Evolutionary conservation across 2,113 vertebrate genomes (phyloP), one percentile per base, ranked within the genome.

Genomic region (Zosterops pallidus): DNA sequence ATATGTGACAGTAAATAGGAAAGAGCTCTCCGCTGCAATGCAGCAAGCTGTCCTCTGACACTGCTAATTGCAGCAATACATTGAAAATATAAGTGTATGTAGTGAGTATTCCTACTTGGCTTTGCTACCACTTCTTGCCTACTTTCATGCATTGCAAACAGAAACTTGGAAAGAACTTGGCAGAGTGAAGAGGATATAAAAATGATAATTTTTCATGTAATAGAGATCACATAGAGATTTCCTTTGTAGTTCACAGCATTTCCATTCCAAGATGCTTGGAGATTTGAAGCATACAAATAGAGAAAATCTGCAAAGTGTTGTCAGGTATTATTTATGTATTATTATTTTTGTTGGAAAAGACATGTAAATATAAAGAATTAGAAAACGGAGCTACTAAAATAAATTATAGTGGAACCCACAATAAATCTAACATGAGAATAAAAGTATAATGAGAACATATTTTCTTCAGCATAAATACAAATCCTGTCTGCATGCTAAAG

Each of bases 401-500:
- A 97, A 98, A 96, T 97, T 97, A 94, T 92, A 97, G 97, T 91
- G 91, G 96, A 93, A 86, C 77, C 67, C 83, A 94, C 94, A 85
- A 97, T 96, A 90, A 96, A 96, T 96, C 92, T 96, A 94, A 97
- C 93, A 96, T 91, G 94, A 95, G 94, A 97, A 97, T 97, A 97
- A 97, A 96, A 97, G 92, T 97, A 92, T 96, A 98, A 98, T 97
- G 97, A 97, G 95, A 98, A 97, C 93, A 97, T 87, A 82, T 96
- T 98, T 98, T 98, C 96, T 94, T 96, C 96, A 95, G 92, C 96
- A 94, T 96, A 96, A 98, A 98, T 97, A 97, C 96, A 98, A 97
- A 96, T 97, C 97, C 94, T 96, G 89, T 95, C 96, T 97, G 92
- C 87, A 94, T 96, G 90, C 94, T 94, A 97, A 97, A 97, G 92